Evolutionary conservation across 2,888 invertebrate genomes (phyloP).

Genomic region (Ptycholaimellus sp.): DNA sequence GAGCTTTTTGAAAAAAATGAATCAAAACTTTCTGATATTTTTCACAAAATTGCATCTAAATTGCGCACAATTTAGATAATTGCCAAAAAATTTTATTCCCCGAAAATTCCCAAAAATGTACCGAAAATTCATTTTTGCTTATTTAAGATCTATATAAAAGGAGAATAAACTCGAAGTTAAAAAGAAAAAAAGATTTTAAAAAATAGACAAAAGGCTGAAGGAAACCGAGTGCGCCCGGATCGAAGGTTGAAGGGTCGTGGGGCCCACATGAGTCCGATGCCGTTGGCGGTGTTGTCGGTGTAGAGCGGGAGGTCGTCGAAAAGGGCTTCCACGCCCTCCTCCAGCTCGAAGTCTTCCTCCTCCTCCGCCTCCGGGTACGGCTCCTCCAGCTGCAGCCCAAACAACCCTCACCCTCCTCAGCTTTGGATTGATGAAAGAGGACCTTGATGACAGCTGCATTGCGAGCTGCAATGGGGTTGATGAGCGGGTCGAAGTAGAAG

Average conservation of each 20-base stretch:
- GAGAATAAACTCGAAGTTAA: no score
- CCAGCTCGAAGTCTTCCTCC: constrained; percentile 73
- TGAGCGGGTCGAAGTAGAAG: constrained; percentile 96
- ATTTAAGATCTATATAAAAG: no score
- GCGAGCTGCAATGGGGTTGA: constrained; percentile 90
- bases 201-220: no score
- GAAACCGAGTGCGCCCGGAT: constrained; percentile 55
- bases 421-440: constrained; percentile 1
- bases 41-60: no score
- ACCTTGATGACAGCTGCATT: no score
- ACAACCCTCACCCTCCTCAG: constrained; percentile 9
- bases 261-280: constrained; percentile 38
- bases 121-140: no score
- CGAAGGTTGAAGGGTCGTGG: constrained; percentile 89
- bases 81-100: no score
- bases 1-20: no score
- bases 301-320: constrained; percentile 55
- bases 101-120: no score
- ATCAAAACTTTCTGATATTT: no score
- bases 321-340: constrained; percentile 69
- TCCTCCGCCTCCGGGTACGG: constrained; percentile 63
- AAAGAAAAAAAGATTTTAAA: no score
- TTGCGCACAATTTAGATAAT: no score
- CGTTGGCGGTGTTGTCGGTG: constrained; percentile 94
- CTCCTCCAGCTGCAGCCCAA: constrained; percentile 33